Evolutionary conservation across 2,113 vertebrate species (phyloP).

Genomic region (Ploceus nigricollis): DNA sequence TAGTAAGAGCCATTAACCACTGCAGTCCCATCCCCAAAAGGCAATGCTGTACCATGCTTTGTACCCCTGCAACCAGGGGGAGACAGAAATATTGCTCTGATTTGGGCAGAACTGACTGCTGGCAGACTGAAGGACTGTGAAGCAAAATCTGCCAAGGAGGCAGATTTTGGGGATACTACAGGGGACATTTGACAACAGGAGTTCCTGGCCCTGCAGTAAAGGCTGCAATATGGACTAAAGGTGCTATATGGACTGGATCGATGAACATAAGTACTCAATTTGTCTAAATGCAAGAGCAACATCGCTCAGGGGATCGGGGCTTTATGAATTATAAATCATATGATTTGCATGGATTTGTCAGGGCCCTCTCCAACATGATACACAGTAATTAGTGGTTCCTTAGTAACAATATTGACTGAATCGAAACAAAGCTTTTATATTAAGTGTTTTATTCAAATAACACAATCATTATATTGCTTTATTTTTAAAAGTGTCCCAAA

Average conservation of each 20-base stretch:
- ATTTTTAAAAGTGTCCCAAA: background rate
- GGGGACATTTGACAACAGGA: background rate
- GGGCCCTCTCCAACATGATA: background rate
- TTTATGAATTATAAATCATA: slow-evolving; percentile 55
- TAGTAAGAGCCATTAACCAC: too few species aligned
- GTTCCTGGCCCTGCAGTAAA: background rate
- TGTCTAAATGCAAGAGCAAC: slow-evolving; percentile 43
- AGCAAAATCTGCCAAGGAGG: background rate
- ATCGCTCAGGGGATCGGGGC: background rate
- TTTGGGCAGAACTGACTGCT: background rate
- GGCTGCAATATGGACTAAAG: slow-evolving; percentile 3
- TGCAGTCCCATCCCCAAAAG: background rate
- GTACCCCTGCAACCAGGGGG: background rate
- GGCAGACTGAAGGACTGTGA: background rate
- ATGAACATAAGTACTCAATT: slow-evolving; percentile 49
- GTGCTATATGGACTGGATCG: slow-evolving; percentile 40
- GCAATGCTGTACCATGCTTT: background rate
- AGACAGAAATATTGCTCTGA: background rate
- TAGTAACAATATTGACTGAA: slow-evolving; percentile 35
- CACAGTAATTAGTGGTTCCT: slow-evolving; percentile 29
- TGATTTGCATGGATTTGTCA: slow-evolving; percentile 45
- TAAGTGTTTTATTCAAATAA: background rate
- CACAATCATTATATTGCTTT: background rate
- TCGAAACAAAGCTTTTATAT: background rate
- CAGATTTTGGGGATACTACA: background rate